Evolutionary conservation across 2,888 invertebrate genomes (phyloP), one percentile per base, ranked within the genome.

Genomic region (Cephus rjabovi): DNA sequence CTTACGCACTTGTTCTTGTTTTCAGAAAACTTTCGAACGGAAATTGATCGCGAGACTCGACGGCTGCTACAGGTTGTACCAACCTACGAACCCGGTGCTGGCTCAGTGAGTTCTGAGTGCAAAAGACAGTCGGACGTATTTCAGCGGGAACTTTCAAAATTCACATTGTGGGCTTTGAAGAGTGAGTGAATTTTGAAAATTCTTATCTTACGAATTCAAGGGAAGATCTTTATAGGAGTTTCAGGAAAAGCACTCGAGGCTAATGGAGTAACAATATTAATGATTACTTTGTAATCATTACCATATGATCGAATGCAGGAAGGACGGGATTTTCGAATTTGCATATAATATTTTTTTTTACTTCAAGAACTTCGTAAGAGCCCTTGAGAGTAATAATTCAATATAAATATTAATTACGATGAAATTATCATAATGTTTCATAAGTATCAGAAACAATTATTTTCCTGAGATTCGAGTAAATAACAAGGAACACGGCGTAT

Each of bases 121-220:
- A 89, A 86, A 80, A 87, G 82, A 71, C 89, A 91, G 31, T 83
- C 90, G 3, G 84, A 87, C 1, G 85, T 90, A 75, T 91, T 87
- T 83, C 86, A 87, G 15, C 79, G 81, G 40, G 91, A 91, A 73
- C 85, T 91, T 23, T 83, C 85, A 4, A 91, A 90, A 79, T 89
- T 91, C 76, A 89, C 87, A 11, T 82, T 91, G 0, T 91, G 91
- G 91, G 91, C 91, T 31, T 84, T 91, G 0, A 90, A 90, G 82
- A 91, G 91, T 91, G 78, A 88, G 89, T 86, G 23, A 56, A 23
- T 56, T 56, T 56, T 23, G 56, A 56, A 56, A 23, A 56, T 56
- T 56, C 6, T 9, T 23, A 56, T 6, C 9, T 9, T 56, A 56
- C 23, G 56, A 23, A 56, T 56, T 56, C 56, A 23, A 56, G 9